These are phyloP conservation scores for Herpetotheres cachinnans DNA, from an alignment of 2,113 vertebrate species.

Conservation along the genomic window DNA sequence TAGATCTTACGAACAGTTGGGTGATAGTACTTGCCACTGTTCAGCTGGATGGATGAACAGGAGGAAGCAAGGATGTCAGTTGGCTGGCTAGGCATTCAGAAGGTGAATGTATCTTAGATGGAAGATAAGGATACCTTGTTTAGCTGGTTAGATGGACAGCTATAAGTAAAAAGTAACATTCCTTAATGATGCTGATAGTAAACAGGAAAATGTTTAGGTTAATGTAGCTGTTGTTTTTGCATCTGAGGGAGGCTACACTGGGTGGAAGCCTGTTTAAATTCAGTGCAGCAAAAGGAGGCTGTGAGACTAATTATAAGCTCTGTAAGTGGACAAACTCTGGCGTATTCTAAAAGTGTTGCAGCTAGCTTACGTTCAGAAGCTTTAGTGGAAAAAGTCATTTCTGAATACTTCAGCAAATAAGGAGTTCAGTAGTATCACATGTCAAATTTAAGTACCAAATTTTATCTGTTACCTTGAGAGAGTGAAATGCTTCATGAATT, in stretches of 20 bases:
- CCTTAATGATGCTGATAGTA: neutral
- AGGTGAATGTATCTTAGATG: neutral
- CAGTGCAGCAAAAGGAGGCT: neutral
- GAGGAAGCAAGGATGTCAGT: accelerated
- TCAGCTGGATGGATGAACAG: neutral
- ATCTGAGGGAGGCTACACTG: neutral
- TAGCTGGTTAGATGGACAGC: neutral
- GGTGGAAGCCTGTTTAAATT: neutral
- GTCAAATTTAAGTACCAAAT: neutral
- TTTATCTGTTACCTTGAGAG: neutral
- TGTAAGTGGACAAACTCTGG: neutral
- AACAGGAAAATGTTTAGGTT: neutral
- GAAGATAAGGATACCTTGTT: neutral
- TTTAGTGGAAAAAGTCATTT: neutral
- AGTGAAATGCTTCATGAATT: neutral
- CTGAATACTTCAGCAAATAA: neutral
- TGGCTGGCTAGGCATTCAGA: neutral
- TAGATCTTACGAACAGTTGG: neutral
- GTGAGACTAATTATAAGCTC: neutral
- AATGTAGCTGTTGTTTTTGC: neutral
- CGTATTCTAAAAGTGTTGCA: neutral
- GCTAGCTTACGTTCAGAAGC: neutral
- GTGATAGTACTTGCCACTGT: neutral
- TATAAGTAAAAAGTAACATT: neutral
- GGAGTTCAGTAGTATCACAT: neutral